Evolutionary conservation across 2,888 invertebrate genomes (phyloP).

Genomic region (Lasioglossum marginatum): DNA sequence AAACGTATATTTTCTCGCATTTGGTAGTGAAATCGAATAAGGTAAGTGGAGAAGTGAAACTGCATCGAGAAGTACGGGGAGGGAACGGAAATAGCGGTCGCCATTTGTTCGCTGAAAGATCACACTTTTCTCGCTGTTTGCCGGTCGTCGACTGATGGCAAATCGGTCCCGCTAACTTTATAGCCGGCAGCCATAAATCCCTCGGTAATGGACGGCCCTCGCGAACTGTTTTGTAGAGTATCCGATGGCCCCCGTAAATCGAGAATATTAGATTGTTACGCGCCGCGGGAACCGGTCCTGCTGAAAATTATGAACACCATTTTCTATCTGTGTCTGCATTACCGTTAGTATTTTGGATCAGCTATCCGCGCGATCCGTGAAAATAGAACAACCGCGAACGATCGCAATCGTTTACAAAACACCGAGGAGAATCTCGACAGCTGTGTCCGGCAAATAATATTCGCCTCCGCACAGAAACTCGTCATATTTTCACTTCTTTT

Average conservation of each 20-base stretch:
- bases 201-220: background rate
- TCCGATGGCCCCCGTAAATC: background rate
- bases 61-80: constrained; percentile 33
- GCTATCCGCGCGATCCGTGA: background rate
- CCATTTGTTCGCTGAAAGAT: constrained; percentile 56
- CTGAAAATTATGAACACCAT: constrained; percentile 2
- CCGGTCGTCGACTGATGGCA: constrained; percentile 49
- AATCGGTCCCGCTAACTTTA: constrained; percentile 54
- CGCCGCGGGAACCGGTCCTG: background rate
- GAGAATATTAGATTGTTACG: background rate
- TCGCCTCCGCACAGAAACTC: background rate
- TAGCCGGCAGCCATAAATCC: constrained; percentile 37
- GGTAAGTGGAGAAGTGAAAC: constrained; percentile 52
- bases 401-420: background rate
- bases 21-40: constrained; percentile 69
- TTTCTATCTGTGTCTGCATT: constrained; percentile 1
- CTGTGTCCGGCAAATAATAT: background rate
- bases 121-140: constrained; percentile 49
- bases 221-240: background rate
- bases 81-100: constrained; percentile 47
- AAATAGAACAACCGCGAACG: background rate
- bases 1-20: constrained; percentile 65
- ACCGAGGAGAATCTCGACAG: background rate
- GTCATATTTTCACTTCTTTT: background rate
- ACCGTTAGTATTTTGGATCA: background rate